Evolutionary conservation across 2,888 invertebrate genomes (phyloP).

Genomic region (Masnerella sp.): DNA sequence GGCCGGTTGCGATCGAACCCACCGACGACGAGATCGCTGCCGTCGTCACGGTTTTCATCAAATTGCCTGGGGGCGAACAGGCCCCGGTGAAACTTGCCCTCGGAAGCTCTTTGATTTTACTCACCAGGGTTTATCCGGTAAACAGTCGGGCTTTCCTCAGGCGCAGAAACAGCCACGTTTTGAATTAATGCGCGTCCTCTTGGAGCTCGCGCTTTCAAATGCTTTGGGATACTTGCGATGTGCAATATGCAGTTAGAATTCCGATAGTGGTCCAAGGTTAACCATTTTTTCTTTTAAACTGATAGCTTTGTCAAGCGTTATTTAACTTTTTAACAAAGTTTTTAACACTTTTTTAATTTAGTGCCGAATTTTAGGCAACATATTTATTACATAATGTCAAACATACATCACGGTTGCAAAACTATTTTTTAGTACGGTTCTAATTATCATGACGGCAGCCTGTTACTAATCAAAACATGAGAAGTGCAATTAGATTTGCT

Average conservation of each 20-base stretch:
- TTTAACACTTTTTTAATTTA: too few relatives aligned
- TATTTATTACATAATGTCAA: too few relatives aligned
- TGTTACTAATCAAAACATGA: conserved; percentile 17
- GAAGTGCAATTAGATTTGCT: conserved; percentile 1
- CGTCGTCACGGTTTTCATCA: conserved; percentile 94
- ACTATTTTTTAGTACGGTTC: too few relatives aligned
- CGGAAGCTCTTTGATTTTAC: conserved; percentile 88
- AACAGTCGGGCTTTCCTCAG: conserved; percentile 81
- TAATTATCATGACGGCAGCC: too few relatives aligned
- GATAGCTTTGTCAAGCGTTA: too few relatives aligned
- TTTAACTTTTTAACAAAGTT: too few relatives aligned
- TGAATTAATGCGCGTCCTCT: conserved; percentile 58
- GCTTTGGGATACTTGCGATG: background rate
- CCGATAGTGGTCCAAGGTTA: too few relatives aligned
- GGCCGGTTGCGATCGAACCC: conserved; percentile 93
- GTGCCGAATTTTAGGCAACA: too few relatives aligned
- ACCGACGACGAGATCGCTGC: conserved; percentile 93
- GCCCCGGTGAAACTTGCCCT: conserved; percentile 89
- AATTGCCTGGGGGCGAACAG: conserved; percentile 90
- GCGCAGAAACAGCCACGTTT: conserved; percentile 80
- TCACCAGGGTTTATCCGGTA: conserved; percentile 82
- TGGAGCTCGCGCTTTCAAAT: too few relatives aligned
- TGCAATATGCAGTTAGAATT: too few relatives aligned
- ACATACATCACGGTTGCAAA: too few relatives aligned
- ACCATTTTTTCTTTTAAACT: too few relatives aligned